phyloP scores from a whole-genome alignment of 2,797 vertebrate genomes.

The Pangasius djambal region DNA sequence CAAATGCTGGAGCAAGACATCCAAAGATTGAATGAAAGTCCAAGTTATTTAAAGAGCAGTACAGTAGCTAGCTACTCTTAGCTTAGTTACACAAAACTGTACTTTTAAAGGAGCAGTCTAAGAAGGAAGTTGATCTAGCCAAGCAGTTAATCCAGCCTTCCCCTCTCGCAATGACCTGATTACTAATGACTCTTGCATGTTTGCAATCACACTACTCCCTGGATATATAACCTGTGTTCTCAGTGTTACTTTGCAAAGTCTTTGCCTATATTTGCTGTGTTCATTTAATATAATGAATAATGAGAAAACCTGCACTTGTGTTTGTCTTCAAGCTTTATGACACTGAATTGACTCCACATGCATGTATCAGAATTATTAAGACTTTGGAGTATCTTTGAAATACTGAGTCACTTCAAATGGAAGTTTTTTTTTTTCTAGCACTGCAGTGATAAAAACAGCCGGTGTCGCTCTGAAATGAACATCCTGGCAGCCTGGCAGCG shows the following conservation, averaged over 20 bases:
- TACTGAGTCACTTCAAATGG: neutral
- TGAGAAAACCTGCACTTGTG: neutral
- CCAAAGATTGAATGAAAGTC: neutral
- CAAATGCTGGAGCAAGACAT: neutral
- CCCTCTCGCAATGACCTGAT: neutral
- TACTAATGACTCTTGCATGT: neutral
- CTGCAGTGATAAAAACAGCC: conserved; percentile 63
- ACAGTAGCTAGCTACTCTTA: neutral
- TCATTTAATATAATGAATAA: neutral
- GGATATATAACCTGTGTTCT: neutral
- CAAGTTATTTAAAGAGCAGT: neutral
- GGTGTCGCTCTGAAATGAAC: conserved; percentile 82
- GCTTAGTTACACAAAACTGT: neutral
- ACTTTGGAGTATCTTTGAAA: neutral
- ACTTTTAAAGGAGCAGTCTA: neutral
- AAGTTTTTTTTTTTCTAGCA: conserved; percentile 60
- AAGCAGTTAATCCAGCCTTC: neutral
- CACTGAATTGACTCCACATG: neutral
- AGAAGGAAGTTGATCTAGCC: neutral
- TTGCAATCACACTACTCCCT: neutral
- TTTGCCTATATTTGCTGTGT: neutral
- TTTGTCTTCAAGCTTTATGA: neutral
- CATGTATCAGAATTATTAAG: neutral
- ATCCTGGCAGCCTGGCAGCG: conserved; percentile 83
- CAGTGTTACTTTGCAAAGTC: neutral